Evolutionary conservation across 2,797 vertebrate species (phyloP), one percentile per base, ranked within the genome.

Genomic region (Momotus momota): DNA sequence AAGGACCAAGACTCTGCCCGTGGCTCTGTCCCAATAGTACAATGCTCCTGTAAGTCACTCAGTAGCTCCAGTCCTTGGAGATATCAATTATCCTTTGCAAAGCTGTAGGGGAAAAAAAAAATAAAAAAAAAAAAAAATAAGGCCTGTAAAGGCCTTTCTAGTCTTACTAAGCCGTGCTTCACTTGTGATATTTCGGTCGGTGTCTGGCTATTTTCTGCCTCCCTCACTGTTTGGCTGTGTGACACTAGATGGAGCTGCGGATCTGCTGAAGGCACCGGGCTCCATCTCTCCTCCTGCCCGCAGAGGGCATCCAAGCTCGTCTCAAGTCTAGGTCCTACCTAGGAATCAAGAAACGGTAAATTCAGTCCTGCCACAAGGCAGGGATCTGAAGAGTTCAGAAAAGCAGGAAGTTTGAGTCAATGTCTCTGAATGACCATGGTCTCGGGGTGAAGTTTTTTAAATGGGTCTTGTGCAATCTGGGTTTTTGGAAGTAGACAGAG

Each of bases 231-330:
- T 46, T 13, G 62, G 2, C 7, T 4, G 4, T 1, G 19, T 1
- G 61, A 10, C 96, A 81, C 81, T 64, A 97, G 96, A 88, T 94
- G 96, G 95, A 29, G 96, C 87, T 95, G 87, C 14, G 14, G 45
- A n/a, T 14, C 61, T 14, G 75, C 81, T 1, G 33, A 27, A 80
- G 27, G 35, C 61, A 18, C 26, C 1, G 0, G 0, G 15, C 3
- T 23, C 57, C 52, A 4, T 7, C 12, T 6, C 43, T 15, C 5
- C 75, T 61, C 0, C 26, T 49, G 84, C 82, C 95, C 22, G 75
- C 84, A 96, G 96, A 89, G 94, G 94, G 93, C 71, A 57, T 31
- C 60, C 81, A 23, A 92, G 71, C 7, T 62, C 93, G 85, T 85
- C 2, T 0, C 41, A 35, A 18, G 7, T 33, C 31, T 1, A 35